Percentiles rank a stretch among this genome's conserved stretches.
Evolutionary conservation across 2,113 vertebrate genomes (phyloP).

Genomic region (Chrysochloris asiatica): DNA sequence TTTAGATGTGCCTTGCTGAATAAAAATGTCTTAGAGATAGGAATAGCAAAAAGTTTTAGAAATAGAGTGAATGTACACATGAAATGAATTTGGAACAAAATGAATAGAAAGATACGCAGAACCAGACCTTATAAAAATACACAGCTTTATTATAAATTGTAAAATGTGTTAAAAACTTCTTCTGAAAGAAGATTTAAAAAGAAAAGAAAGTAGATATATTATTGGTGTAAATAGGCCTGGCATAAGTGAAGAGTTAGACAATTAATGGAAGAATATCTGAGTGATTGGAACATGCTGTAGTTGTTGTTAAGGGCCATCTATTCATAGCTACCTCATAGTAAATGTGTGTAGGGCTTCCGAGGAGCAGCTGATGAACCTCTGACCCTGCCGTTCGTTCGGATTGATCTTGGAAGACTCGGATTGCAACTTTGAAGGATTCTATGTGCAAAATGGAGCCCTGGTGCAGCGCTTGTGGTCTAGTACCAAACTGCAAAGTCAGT

Average conservation of each 20-base stretch:
- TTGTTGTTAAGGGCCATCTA: too few species aligned
- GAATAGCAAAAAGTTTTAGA: conserved; percentile 75
- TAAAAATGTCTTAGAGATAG: conserved; percentile 74
- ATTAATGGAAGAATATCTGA: neutral
- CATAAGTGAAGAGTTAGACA: conserved; percentile 19
- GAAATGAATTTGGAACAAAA: conserved; percentile 69
- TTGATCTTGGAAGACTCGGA: too few species aligned
- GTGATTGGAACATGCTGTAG: too few species aligned
- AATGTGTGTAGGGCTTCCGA: too few species aligned
- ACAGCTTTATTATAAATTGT: conserved; percentile 67
- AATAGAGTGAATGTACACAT: conserved; percentile 75
- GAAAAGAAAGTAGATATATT: neutral
- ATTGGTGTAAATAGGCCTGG: neutral
- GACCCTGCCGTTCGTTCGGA: too few species aligned
- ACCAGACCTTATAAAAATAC: conserved; percentile 71
- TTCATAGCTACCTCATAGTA: too few species aligned
- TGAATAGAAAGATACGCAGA: conserved; percentile 67
- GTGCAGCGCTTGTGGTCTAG: too few species aligned
- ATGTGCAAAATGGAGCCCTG: too few species aligned
- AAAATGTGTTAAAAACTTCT: conserved; percentile 65
- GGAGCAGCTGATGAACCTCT: too few species aligned
- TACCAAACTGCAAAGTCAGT: too few species aligned
- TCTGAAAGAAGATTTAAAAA: conserved; percentile 39
- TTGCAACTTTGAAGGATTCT: too few species aligned
- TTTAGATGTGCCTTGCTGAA: conserved; percentile 70